Evolutionary conservation across 2,113 vertebrate species (phyloP), one percentile per base, ranked within the genome.

Genomic region (Hystrix brachyura): DNA sequence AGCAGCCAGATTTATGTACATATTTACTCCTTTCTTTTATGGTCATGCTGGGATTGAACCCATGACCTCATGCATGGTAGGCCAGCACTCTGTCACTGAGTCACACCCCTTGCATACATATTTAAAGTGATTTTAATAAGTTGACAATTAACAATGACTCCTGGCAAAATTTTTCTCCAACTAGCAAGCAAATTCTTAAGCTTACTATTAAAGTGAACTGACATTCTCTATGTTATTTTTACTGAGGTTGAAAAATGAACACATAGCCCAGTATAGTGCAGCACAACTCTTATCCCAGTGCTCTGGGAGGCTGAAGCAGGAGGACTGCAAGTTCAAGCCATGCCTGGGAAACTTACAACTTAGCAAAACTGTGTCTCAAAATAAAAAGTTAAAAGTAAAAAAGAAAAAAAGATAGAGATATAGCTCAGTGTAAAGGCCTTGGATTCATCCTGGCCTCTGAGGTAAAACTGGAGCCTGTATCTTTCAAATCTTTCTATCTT

Each of bases 401-500:
- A 19, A 71, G 38, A 71, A 23, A 71, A 71, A 71, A 43, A 4
- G 3, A 18, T 71, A 43, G 18, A 23, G 43, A 43, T 23, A 10
- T 71, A 9, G 8, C 18, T 71, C 19, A 71, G n/a, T 38, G 19
- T 21, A 43, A 71, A 71, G n/a, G 19, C 21, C 9, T 21, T 43
- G 69, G 21, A 18, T 43, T 71, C n/a, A 71, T 3, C 69, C n/a
- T 38, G 69, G 43, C 21, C 1, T 46, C 38, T 25, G 57, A 79
- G 72, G 10, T 69, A 90, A 95, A 90, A 84, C 23, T 2, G 74
- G n/a, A 62, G 12, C 46, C 38, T 62, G 5, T 59, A n/a, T 34
- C 55, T 82, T 83, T 90, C 53, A 78, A 93, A 87, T 76, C 23
- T 76, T 81, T 91, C 23, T 71, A 46, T 64, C 81, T 86, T 82